Evolutionary conservation across 1,140 invertebrate genomes (phyloP).

Genomic region (Propsilocerus akamusi): DNA sequence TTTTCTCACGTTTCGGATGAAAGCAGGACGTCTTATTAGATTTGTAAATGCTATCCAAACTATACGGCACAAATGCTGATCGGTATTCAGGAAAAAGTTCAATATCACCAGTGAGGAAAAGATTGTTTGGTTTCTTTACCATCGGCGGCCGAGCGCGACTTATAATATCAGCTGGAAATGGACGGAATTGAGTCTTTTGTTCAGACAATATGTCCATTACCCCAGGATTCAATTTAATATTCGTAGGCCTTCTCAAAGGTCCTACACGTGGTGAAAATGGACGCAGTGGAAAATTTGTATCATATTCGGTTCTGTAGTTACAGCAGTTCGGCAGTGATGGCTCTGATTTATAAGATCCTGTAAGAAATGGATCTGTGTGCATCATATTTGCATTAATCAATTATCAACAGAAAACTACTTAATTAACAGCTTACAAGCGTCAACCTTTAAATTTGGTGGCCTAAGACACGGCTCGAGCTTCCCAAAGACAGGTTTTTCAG

Average conservation of each 20-base stretch:
- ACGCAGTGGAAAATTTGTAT: not conserved
- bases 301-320: not conserved
- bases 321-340: not conserved
- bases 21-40: not conserved
- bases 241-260: not conserved
- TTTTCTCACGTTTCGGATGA: not conserved
- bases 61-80: not conserved
- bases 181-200: not conserved
- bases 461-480: not conserved
- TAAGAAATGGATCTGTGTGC: not conserved
- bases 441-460: not conserved
- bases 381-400: not conserved
- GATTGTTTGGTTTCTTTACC: not conserved
- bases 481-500: not conserved
- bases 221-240: not conserved
- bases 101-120: not conserved
- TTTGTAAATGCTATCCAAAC: not conserved
- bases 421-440: not conserved
- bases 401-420: too few species aligned
- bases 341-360: not conserved
- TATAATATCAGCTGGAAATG: not conserved
- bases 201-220: not conserved
- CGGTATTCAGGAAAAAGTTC: not conserved
- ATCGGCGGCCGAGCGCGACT: not conserved
- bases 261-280: not conserved